Percentiles rank a stretch among this genome's conserved stretches.
phyloP scores from a whole-genome alignment of 2,888 invertebrate species.

The Panzeria rudis region DNA sequence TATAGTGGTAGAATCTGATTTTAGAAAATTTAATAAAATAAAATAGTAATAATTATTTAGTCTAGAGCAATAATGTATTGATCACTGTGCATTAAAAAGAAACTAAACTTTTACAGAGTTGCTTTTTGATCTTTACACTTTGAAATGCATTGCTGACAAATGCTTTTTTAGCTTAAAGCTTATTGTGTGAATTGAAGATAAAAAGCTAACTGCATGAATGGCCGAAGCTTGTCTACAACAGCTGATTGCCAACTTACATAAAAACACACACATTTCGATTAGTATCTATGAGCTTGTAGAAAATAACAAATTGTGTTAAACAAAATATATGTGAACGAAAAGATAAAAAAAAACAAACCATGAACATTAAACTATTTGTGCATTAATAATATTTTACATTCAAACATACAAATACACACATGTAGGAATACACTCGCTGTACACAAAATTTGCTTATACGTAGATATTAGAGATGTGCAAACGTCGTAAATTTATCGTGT shows the following conservation, averaged over 20 bases:
- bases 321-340: slow-evolving; percentile 14
- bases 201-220: slow-evolving; percentile 34
- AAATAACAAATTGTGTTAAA: slow-evolving; percentile 40
- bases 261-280: background rate
- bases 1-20: no score
- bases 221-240: slow-evolving; percentile 33
- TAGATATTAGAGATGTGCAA: background rate
- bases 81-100: background rate
- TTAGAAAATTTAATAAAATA: no score
- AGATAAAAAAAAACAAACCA: slow-evolving; percentile 44
- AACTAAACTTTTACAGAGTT: background rate
- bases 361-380: slow-evolving; percentile 55
- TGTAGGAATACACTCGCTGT: background rate
- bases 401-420: background rate
- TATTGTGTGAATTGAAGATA: background rate
- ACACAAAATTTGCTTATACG: background rate
- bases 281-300: background rate
- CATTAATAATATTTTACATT: slow-evolving; percentile 37
- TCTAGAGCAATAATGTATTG: background rate
- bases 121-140: slow-evolving; percentile 31
- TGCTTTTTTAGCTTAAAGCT: slow-evolving; percentile 48
- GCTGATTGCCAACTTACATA: slow-evolving; percentile 17
- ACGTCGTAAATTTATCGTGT: no score
- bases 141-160: slow-evolving; percentile 47
- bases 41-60: no score